Percentiles rank a stretch among this genome's conserved stretches.
These are phyloP conservation scores for Bolinopsis microptera DNA, from an alignment of 37 sponge, comb jelly and placozoan genomes.

Conservation along the genomic window DNA sequence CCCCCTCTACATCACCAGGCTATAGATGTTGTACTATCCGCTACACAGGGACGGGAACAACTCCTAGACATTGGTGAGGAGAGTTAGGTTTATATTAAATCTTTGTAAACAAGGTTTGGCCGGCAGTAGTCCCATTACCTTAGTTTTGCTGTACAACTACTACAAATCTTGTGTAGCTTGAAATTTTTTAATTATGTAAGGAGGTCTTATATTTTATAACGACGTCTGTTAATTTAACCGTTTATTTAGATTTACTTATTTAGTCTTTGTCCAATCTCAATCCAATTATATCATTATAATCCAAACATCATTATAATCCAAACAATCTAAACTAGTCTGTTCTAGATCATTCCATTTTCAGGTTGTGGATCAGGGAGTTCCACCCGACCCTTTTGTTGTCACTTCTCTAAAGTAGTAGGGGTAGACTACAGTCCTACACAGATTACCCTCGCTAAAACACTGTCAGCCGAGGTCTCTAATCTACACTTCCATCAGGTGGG, in stretches of 20 bases:
- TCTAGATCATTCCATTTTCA: too few species aligned
- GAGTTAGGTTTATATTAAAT: not conserved
- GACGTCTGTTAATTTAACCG: too few species aligned
- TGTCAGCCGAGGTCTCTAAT: not conserved
- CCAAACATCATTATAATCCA: too few species aligned
- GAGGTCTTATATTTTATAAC: too few species aligned
- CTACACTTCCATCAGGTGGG: not conserved
- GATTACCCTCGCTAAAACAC: not conserved
- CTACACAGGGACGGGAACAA: not conserved
- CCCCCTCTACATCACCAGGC: not conserved
- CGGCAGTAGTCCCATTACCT: too few species aligned
- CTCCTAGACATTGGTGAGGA: not conserved
- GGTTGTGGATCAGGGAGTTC: slow-evolving; percentile 38
- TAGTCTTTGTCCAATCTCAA: too few species aligned
- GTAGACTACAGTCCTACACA: slow-evolving; percentile 22
- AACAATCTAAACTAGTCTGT: too few species aligned
- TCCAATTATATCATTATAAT: too few species aligned
- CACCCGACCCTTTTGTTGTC: not conserved
- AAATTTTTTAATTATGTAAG: too few species aligned
- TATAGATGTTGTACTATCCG: not conserved
- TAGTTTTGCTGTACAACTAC: too few species aligned
- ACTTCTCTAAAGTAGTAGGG: slow-evolving; percentile 14
- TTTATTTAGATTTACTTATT: too few species aligned
- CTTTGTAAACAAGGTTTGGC: not conserved
- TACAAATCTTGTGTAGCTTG: too few species aligned